Base-by-base conservation (phyloP, 2,113 vertebrate species). In the Amia ocellicauda region DNA sequence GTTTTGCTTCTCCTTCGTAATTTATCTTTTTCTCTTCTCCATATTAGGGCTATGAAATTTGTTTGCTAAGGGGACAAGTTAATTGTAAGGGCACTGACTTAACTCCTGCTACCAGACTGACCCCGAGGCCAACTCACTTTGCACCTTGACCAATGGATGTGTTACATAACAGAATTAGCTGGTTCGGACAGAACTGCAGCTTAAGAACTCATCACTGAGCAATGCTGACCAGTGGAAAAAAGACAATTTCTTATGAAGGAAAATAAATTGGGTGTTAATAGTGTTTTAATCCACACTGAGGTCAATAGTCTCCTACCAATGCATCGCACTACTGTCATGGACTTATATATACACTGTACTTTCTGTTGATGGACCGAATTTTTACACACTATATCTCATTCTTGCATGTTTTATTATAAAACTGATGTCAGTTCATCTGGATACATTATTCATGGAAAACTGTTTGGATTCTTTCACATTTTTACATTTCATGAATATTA, bases 211-310 rank as follows among this genome's bases (percentile, higher is more conserved):
- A 31, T 57, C 42, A 54, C 23, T 2, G 13, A 24, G 36, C 17
- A 52, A 40, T 55, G 53, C 24, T 45, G 53, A 56, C 53, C n/a
- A 27, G 19, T 20, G 41, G 10, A 23, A 43, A 20, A 43, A 27
- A 3, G 41, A 7, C 27, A 24, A n/a, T 55, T 53, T 40, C 42
- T 52, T 36, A 31, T 26, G 62, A 36, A 31, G 62, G 23, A 28
- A 52, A 63, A 63, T 56, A 56, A 56, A 28, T 43, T 51, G 16
- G 53, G 50, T 52, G 26, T 22, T 55, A 54, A 40, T 19, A 40
- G 31, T 7, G 40, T 36, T 62, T 40, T 42, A 40, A 41, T 52
- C 31, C 50, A 28, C 20, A 41, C 14, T n/a, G 29, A 11, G 40
- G 29, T 13, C 24, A 13, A 16, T 19, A 28, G 11, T 55, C 16